Conservation (phyloP, 2,888 invertebrate species). For the Nemotelus pantherinus region DNA sequence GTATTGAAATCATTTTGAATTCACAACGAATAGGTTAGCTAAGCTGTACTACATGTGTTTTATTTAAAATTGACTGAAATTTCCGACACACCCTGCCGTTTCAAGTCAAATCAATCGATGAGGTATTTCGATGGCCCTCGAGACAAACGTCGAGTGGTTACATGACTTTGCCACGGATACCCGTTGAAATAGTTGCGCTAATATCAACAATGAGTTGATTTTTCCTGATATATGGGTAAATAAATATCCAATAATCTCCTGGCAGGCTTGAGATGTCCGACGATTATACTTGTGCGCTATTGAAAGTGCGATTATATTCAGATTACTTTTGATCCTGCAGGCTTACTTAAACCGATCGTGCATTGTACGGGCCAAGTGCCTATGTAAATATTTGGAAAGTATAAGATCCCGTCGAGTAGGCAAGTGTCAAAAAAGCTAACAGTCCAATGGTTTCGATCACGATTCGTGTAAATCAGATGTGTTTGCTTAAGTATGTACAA, state of each 20-base stretch:
- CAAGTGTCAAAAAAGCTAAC: slow-evolving; percentile 26
- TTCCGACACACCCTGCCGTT: not conserved
- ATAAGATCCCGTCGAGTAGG: slow-evolving; percentile 28
- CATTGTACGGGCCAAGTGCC: slow-evolving; percentile 20
- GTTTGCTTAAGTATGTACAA: not conserved
- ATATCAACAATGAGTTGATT: slow-evolving; percentile 39
- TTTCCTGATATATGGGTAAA: slow-evolving; percentile 20
- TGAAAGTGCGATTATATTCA: slow-evolving; percentile 35
- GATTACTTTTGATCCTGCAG: slow-evolving; percentile 38
- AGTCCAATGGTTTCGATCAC: slow-evolving; percentile 18
- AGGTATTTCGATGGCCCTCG: not conserved
- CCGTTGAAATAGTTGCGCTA: slow-evolving; percentile 38
- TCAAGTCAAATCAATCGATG: not conserved
- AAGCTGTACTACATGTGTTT: not conserved
- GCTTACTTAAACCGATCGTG: not conserved
- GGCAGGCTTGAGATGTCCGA: not conserved
- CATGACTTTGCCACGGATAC: slow-evolving; percentile 33
- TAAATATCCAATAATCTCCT: slow-evolving; percentile 8
- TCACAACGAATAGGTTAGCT: not conserved
- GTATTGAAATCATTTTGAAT: too few species aligned
- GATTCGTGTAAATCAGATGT: not conserved
- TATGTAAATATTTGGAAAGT: slow-evolving; percentile 41
- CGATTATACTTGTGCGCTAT: slow-evolving; percentile 34
- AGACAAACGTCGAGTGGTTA: slow-evolving; percentile 26
- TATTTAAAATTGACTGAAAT: too few species aligned